Base-by-base conservation (phyloP, 2,113 vertebrate species). In the Microcebus griseorufus region DNA sequence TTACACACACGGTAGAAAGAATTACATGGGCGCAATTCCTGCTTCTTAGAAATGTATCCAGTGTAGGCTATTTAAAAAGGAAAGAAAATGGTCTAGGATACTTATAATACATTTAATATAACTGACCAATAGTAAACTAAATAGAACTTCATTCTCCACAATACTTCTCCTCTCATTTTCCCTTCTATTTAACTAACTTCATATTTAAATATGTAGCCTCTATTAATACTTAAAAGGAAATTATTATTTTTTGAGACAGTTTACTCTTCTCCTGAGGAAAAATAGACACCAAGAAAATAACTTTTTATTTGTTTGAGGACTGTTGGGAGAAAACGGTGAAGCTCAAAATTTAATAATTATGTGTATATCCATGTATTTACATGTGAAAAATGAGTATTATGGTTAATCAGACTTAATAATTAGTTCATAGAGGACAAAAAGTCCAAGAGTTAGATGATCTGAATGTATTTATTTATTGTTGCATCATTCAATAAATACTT, bases 141-240 rank as follows among this genome's bases (percentile, higher is more conserved):
- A 70, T 14, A 58, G 42, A 85, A 73, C 9, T 32, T 58, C 34
- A 90, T 78, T 92, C 37, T 62, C n/a, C n/a, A 81, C 8, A 73
- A 18, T 70, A 45, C 3, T 92, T 76, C 53, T 27, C 25, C 14
- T 65, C 51, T 82, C 55, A 55, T 42, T 9, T 39, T 96, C 53
- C 65, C n/a, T 88, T 96, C 62, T 64, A 79, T 62, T 60, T 96
- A 69, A 85, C 18, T 79, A 90, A 65, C 11, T 90, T 81, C 60
- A 37, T 88, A 75, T 70, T 95, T 94, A 93, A 94, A 83, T 79
- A 92, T 53, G 8, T 51, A 79, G 8, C 6, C 10, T 16, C 34
- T 92, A 55, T 55, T 55, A 55, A 55, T 55, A 34, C 42, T 76
- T 65, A 78, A 13, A 87, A 6, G 34, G 22, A 53, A 67, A 85